phyloP scores from a whole-genome alignment of 1,140 invertebrate genomes.

The Macrobrachium nipponense region DNA sequence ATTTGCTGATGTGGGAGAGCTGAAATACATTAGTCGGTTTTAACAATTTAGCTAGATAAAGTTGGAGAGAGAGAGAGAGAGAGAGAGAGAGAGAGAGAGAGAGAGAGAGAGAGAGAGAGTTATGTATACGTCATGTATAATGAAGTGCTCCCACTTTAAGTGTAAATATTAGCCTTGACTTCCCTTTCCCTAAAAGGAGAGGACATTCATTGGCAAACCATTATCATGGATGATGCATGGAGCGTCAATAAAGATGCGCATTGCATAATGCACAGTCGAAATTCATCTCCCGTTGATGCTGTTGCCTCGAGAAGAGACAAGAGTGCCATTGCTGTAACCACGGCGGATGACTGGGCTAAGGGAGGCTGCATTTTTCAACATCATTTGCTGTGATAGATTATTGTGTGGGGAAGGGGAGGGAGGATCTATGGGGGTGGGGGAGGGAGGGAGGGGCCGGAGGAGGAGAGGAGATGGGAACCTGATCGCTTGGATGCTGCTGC shows the following conservation, averaged over 20 bases:
- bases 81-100: neutral
- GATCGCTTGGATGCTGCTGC: too few relatives aligned
- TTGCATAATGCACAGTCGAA: too few relatives aligned
- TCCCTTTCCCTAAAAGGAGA: neutral
- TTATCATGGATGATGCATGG: too few relatives aligned
- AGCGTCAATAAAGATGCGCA: too few relatives aligned
- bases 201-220: neutral
- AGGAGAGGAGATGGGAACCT: neutral
- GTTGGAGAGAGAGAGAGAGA: neutral
- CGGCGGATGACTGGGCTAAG: too few relatives aligned
- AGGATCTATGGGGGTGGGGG: neutral
- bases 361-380: neutral
- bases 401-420: conserved; percentile 5
- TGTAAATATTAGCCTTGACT: too few relatives aligned
- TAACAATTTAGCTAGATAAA: neutral
- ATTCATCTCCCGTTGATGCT: too few relatives aligned
- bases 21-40: too few relatives aligned
- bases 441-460: neutral
- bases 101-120: conserved; percentile 4
- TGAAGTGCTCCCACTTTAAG: neutral
- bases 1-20: too few relatives aligned
- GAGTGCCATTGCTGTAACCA: too few relatives aligned
- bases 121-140: neutral
- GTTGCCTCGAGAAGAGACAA: too few relatives aligned
- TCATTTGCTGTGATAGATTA: conserved; percentile 20